Evolutionary conservation across 2,113 vertebrate genomes (phyloP).

Genomic region (Trachemys scripta): DNA sequence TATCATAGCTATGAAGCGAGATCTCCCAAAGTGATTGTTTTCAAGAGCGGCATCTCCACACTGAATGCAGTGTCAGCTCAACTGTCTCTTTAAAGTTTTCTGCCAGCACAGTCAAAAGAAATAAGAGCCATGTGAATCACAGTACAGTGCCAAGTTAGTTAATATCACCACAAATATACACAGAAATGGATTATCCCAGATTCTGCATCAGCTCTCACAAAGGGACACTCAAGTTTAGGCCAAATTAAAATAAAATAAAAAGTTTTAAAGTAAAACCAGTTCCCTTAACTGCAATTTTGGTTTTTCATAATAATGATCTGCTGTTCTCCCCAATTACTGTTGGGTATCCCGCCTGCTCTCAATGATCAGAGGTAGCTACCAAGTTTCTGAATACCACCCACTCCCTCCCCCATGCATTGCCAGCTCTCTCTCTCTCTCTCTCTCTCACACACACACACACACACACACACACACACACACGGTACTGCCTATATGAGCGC

Average conservation of each 20-base stretch:
- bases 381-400: not conserved
- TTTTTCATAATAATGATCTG: not conserved
- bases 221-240: not conserved
- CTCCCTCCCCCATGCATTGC: not conserved
- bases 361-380: not conserved
- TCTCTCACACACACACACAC: too few species aligned
- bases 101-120: not conserved
- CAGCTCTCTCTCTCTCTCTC: not conserved
- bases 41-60: constrained; percentile 20
- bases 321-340: not conserved
- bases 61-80: not conserved
- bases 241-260: not conserved
- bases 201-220: not conserved
- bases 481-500: not conserved
- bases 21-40: constrained; percentile 37
- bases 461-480: not conserved
- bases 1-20: constrained; percentile 28
- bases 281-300: not conserved
- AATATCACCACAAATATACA: not conserved
- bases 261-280: not conserved
- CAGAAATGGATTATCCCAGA: not conserved
- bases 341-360: too few species aligned
- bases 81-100: not conserved
- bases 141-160: not conserved
- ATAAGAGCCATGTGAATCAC: constrained; percentile 23